Conservation (phyloP, 2,888 invertebrate species). For the Clitarchus hookeri region DNA sequence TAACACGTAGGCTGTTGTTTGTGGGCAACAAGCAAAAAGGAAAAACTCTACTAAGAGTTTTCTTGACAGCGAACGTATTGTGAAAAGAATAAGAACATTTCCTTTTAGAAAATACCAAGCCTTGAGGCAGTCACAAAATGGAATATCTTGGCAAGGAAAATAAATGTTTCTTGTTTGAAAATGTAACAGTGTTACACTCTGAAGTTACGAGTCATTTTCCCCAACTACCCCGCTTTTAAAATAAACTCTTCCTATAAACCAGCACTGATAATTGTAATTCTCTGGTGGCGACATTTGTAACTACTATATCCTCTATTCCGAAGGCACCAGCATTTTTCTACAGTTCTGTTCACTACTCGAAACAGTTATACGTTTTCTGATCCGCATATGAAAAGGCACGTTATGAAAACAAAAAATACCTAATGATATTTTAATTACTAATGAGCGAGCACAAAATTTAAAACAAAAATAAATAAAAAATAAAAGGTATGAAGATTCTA, state of each 20-base stretch:
- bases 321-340: background rate
- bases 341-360: constrained; percentile 1
- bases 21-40: background rate
- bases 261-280: background rate
- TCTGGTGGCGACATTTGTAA: background rate
- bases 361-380: constrained; percentile 9
- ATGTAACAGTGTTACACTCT: background rate
- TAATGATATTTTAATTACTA: background rate
- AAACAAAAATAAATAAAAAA: background rate
- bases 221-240: background rate
- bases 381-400: constrained; percentile 14
- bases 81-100: no score
- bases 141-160: background rate
- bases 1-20: background rate
- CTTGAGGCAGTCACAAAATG: background rate
- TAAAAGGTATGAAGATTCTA: background rate
- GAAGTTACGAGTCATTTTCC: background rate
- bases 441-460: background rate
- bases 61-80: no score
- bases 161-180: background rate
- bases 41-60: no score
- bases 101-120: background rate
- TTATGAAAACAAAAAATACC: background rate
- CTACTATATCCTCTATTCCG: background rate
- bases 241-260: background rate